Evolutionary conservation across 1,140 invertebrate species (phyloP).

Genomic region (Aphis craccivora): DNA sequence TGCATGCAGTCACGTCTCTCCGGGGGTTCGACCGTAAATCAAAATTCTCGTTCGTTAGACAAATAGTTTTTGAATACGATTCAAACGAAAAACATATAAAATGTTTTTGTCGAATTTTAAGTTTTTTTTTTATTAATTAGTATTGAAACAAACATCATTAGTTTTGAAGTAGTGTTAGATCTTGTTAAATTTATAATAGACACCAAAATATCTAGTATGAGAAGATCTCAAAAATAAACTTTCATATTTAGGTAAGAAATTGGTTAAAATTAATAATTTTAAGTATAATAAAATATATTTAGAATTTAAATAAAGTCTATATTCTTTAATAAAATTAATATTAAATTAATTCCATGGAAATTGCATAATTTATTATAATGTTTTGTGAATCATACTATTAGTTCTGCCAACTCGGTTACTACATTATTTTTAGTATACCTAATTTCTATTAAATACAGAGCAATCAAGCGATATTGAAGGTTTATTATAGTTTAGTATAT

Average conservation of each 20-base stretch:
- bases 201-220: not conserved
- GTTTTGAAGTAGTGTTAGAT: not conserved
- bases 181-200: not conserved
- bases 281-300: not conserved
- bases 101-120: no score
- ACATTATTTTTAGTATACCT: no score
- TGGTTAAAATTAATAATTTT: not conserved
- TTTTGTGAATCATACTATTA: not conserved
- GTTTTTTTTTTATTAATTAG: not conserved
- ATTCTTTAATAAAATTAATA: not conserved
- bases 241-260: slow-evolving; percentile 8
- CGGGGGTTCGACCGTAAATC: slow-evolving; percentile 13
- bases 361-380: not conserved
- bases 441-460: no score
- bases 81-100: not conserved
- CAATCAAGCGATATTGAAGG: no score
- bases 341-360: not conserved
- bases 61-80: slow-evolving; percentile 3
- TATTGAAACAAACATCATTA: not conserved
- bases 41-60: not conserved
- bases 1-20: slow-evolving; percentile 35
- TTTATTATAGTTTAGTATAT: no score
- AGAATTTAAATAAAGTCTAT: not conserved
- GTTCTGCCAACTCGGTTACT: not conserved
- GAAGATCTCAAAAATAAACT: not conserved